Base-by-base conservation (phyloP, 2,113 vertebrate genomes). In the Melanerpes formicivorus region DNA sequence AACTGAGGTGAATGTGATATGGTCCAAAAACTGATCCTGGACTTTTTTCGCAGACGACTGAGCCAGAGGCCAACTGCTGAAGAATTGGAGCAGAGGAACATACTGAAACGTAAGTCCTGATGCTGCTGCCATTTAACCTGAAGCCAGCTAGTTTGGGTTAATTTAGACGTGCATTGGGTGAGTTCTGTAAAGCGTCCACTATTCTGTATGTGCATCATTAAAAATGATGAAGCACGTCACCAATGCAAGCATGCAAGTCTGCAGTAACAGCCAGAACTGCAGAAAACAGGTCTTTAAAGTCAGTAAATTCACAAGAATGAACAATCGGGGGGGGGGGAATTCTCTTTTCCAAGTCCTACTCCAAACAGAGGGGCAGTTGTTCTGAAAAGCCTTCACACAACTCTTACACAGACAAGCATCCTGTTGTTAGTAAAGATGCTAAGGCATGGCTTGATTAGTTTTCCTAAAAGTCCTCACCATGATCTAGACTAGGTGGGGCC, bases 21-120 rank as follows among this genome's bases (percentile, higher is more conserved):
- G 98, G 98, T 98, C 90, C 97, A 98, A 93, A 98, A 98, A 97
- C 94, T 98, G 92, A 97, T 97, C 96, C 96, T 98, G 93, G 92
- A 95, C 95, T 97, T 98, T 91, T 98, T 98, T 97, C 95, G 97
- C 97, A 99, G 99, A 97, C 98, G 99, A 90, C 98, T 99, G 97
- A 99, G 99, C 97, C 99, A 99, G 98, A 98, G 99, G 95, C 99
- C 99, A 0, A 99, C 99, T 5, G 99, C 98, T 10, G 99, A 99
- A 93, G 99, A 99, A 88, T 97, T 99, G 96, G 99, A 99, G 85
- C 99, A 99, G 97, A 98, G 99, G 94, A 99, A 99, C 97, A 99
- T 99, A 93, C 97, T 99, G 94, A 99, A 99, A 98, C 99, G 99
- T 99, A 96, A 99, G 99, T 98, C 77, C 69, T 95, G 32, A 23